Evolutionary conservation across 1,140 invertebrate species (phyloP).

Genomic region (Drosophila pachea): DNA sequence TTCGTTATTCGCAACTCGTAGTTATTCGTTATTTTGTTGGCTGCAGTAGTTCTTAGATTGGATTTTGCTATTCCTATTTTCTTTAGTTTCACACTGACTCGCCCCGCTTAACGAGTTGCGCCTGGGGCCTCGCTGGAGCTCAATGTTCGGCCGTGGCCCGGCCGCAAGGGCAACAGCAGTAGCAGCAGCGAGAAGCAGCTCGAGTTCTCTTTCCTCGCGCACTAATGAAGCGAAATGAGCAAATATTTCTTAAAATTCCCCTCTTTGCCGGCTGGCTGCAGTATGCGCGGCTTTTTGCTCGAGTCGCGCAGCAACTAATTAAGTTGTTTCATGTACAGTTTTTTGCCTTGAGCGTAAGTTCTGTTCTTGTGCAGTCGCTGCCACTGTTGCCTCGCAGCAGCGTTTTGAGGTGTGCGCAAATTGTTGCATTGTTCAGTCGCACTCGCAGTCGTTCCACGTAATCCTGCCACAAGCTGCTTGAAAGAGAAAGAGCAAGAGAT

Average conservation of each 20-base stretch:
- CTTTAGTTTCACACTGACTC: constrained; percentile 18
- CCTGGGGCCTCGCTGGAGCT: constrained; percentile 15
- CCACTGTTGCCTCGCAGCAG: constrained; percentile 34
- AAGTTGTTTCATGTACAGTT: constrained; percentile 74
- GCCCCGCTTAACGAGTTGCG: constrained; percentile 12
- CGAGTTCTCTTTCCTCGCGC: constrained; percentile 19
- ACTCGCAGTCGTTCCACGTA: constrained; percentile 22
- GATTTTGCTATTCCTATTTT: constrained; percentile 4
- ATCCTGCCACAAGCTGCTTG: constrained; percentile 37
- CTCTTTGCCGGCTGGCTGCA: constrained; percentile 1
- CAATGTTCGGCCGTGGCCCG: constrained; percentile 27
- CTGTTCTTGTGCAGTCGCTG: constrained; percentile 42
- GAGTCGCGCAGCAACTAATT: constrained; percentile 65
- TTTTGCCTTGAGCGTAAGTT: constrained; percentile 71
- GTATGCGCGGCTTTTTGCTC: constrained; percentile 38
- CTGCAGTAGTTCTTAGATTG: constrained; percentile 9
- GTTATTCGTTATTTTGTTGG: constrained; percentile 6
- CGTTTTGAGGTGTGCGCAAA: constrained; percentile 60
- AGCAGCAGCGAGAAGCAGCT: constrained; percentile 31
- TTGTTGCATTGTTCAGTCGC: constrained; percentile 67
- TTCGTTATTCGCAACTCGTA: background rate
- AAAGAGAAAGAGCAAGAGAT: constrained; percentile 6
- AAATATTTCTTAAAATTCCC: constrained; percentile 61
- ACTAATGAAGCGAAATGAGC: constrained; percentile 57
- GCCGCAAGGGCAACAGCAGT: constrained; percentile 29